Evolutionary conservation across 2,113 vertebrate genomes (phyloP), one percentile per base, ranked within the genome.

Genomic region (Proterorhinus semilunaris): DNA sequence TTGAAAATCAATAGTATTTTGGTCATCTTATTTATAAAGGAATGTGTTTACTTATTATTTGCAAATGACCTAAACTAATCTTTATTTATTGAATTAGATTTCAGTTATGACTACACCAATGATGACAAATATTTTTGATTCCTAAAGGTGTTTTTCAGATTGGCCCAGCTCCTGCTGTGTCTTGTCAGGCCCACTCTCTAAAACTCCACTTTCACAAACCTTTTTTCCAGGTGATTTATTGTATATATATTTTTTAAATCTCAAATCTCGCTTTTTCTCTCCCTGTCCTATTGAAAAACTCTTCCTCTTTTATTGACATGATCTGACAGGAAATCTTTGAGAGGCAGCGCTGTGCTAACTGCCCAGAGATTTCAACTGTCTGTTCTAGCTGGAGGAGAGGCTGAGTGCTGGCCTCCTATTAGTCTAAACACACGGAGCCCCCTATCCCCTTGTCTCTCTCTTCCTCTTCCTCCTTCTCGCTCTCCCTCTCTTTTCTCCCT

Each of bases 291-390:
- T 95, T 95, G 95, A 96, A 95, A 96, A 95, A 89, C 94, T 96
- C 94, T 95, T 83, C 94, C 94, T 93, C 92, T 93, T 93, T 95
- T 94, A 95, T 95, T 96, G 95, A 95, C 93, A 90, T 91, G 8
- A 96, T 97, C 95, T 99, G 97, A 99, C 96, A 97, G 96, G 94
- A 97, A 98, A 97, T 96, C 96, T 97, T 98, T 98, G 95, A 95
- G 91, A 96, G 92, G 93, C 95, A 95, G 93, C 88, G 86, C 93
- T 93, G 89, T 94, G 91, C 95, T 95, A 96, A 96, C 95, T 96
- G 93, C 94, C 96, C 96, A 96, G 96, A 98, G 96, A 97, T 95
- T 98, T 98, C 94, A 96, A 94, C 94, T 96, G 95, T 97, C 96
- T 96, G 94, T 93, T 95, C 94, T 95, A 94, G 94, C 95, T 96